Conservation (phyloP, 1,140 invertebrate genomes). For the honey bee (Apis mellifera) region DNA sequence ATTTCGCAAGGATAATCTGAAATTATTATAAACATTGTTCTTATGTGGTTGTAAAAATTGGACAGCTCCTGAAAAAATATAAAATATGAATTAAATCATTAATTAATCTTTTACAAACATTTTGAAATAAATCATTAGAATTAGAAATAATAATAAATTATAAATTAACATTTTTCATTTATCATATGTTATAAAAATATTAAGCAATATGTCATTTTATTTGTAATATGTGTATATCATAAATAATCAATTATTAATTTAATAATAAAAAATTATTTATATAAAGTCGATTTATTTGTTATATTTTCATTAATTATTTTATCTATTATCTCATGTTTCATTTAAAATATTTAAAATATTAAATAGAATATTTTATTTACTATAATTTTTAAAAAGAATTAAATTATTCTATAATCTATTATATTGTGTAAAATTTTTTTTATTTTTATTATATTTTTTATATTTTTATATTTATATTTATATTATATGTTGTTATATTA, state of each 20-base stretch:
- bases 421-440: background rate
- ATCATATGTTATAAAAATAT: too few relatives aligned
- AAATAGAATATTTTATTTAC: background rate
- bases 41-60: conserved; percentile 48
- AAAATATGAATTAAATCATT: background rate
- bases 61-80: conserved; percentile 51
- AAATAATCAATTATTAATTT: too few relatives aligned
- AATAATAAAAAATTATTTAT: too few relatives aligned
- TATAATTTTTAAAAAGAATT: background rate
- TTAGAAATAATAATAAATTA: background rate
- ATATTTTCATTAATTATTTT: background rate
- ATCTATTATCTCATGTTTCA: too few relatives aligned
- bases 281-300: background rate
- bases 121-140: background rate
- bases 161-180: too few relatives aligned
- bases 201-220: too few relatives aligned
- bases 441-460: background rate
- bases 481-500: background rate
- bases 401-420: background rate
- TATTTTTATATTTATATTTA: background rate
- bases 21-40: conserved; percentile 3
- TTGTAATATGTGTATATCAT: background rate
- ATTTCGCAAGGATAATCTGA: conserved; percentile 38
- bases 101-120: background rate
- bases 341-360: too few relatives aligned